Percentiles rank a stretch among this genome's conserved stretches.
Conservation (phyloP, 2,113 vertebrate species). For the Takifugu flavidus region DNA sequence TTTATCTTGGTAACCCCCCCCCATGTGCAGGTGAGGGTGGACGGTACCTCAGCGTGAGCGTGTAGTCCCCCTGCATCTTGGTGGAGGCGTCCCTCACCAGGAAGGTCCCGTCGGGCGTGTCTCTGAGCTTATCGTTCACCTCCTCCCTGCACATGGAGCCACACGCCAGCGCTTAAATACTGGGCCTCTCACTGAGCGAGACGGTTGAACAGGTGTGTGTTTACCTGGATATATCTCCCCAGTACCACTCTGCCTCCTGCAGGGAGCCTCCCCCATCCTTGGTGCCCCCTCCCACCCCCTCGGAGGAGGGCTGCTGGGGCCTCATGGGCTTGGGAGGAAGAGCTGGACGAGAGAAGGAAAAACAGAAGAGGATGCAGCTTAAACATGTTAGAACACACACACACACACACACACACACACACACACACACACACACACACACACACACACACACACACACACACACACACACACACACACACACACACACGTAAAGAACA, state of each 20-base stretch:
- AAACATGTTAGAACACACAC: neutral
- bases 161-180: too few relatives aligned
- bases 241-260: conserved; percentile 66
- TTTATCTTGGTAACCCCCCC: too few relatives aligned
- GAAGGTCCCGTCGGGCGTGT: conserved; percentile 96
- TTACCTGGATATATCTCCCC: conserved; percentile 67
- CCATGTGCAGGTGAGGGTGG: too few relatives aligned
- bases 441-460: conserved; percentile 7
- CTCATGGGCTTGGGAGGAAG: conserved; percentile 58
- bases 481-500: neutral
- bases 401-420: conserved; percentile 7
- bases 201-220: neutral
- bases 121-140: conserved; percentile 93
- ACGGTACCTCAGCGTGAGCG: conserved; percentile 86
- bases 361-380: neutral
- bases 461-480: conserved; percentile 9
- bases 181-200: too few relatives aligned
- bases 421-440: conserved; percentile 6
- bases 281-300: conserved; percentile 27
- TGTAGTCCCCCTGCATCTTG: conserved; percentile 97
- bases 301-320: conserved; percentile 45
- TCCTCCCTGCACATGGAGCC: conserved; percentile 82
- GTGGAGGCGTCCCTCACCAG: conserved; percentile 94
- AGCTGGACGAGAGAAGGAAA: conserved; percentile 22
- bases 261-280: conserved; percentile 47